A percentile compares a stretch with the other conserved stretches of the same genome.
phyloP scores from a whole-genome alignment of 2,113 vertebrate genomes.

The Sander vitreus region DNA sequence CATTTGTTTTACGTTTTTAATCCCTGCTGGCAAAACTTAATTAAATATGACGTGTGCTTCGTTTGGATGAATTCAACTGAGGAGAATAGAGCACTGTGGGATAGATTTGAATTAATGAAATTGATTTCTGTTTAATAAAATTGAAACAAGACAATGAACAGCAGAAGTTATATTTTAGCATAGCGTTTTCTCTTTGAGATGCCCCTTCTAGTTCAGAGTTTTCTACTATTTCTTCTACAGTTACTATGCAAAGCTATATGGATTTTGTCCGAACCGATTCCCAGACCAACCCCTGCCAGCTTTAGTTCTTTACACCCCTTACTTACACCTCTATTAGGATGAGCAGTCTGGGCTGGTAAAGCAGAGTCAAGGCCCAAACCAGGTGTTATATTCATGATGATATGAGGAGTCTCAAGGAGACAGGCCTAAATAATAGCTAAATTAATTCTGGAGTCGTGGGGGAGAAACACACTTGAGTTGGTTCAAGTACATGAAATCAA shows the following conservation, averaged over 20 bases:
- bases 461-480: slow-evolving; percentile 24
- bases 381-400: slow-evolving; percentile 28
- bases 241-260: not conserved
- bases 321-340: not conserved
- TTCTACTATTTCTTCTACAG: not conserved
- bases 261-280: not conserved
- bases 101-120: not conserved
- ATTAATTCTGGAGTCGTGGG: slow-evolving; percentile 24
- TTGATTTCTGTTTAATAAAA: not conserved
- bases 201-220: not conserved
- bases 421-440: slow-evolving; percentile 37
- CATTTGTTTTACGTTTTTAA: slow-evolving; percentile 40
- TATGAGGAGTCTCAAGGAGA: slow-evolving; percentile 18
- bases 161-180: not conserved
- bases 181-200: not conserved
- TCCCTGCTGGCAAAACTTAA: slow-evolving; percentile 19
- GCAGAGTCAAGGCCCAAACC: not conserved
- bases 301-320: not conserved
- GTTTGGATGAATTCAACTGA: slow-evolving; percentile 7
- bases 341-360: not conserved
- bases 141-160: not conserved
- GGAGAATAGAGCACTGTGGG: not conserved
- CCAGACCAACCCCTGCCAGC: not conserved
- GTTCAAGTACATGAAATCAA: slow-evolving; percentile 35
- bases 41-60: slow-evolving; percentile 14